Base-by-base conservation (phyloP, 2,797 vertebrate species). In the Darevskia nairensis region DNA sequence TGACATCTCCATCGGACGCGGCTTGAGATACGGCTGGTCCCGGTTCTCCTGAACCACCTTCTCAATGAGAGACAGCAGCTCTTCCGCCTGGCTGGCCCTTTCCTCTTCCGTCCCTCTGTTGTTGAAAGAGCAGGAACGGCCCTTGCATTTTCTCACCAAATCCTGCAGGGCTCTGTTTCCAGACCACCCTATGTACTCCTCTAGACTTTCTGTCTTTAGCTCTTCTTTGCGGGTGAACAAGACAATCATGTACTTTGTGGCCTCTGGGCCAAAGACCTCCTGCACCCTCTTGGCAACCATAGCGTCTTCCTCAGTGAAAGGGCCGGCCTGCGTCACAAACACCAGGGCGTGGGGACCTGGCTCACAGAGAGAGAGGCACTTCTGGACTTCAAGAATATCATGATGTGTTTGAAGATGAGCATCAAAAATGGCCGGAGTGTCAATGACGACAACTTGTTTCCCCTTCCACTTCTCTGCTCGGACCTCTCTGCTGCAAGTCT, bases 201-300 rank as follows among this genome's bases (percentile, higher is more conserved):
- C 3, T 23, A 94, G 1, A 0, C 17, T 3, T 19, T 0, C 78
- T 6, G 2, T 15, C 0, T 1, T 83, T 0, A 94, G 68, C 2
- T 93, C 89, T 64, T 95, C 91, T 41, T 75, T 92, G 50, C 88
- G 3, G 2, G 94, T 95, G 61, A 95, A 95, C 2, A 92, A n/a
- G 86, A 92, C 82, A 1, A 94, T 85, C 25, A 6, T 35, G 19
- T 64, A 2, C 82, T 32, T 27, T n/a, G 27, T 44, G 15, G 69
- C 69, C 1, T 68, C 55, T 25, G 59, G 3, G 13, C 90, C 76
- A 2, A 94, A 92, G 29, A 75, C 1, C 27, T 0, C 0, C 78
- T 91, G 11, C 29, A 94, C 72, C 0, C 75, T 10, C 19, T 1
- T 8, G 44, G 87, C 19, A 0, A 0, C 41, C 4, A 2, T 27